These are phyloP conservation scores for Onthophagus taurus DNA, from an alignment of 1,140 invertebrate species.

Conservation along the genomic window DNA sequence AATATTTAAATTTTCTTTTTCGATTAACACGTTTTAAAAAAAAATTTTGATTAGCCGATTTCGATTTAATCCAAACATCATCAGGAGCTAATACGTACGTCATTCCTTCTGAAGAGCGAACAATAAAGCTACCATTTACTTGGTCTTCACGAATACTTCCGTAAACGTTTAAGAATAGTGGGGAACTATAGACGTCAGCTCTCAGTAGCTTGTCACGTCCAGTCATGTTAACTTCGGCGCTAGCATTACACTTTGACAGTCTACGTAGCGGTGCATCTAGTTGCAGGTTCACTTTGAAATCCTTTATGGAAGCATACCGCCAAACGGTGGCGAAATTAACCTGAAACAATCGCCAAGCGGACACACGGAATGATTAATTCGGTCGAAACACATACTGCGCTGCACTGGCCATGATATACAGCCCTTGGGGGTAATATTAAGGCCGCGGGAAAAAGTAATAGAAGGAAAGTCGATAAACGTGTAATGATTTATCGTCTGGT, in stretches of 20 bases:
- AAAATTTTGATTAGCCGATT: too few relatives aligned
- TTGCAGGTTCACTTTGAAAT: conserved; percentile 38
- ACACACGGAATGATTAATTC: too few relatives aligned
- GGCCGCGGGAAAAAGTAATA: too few relatives aligned
- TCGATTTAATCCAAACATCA: too few relatives aligned
- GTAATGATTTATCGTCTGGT: background rate
- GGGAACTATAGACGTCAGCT: conserved; percentile 21
- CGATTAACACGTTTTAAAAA: too few relatives aligned
- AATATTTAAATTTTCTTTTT: too few relatives aligned
- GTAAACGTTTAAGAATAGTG: conserved; percentile 23
- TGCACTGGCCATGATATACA: too few relatives aligned
- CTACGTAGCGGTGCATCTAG: conserved; percentile 45
- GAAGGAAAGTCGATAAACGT: background rate
- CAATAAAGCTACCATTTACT: background rate
- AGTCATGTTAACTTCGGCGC: conserved; percentile 21
- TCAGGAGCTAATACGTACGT: too few relatives aligned
- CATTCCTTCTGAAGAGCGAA: background rate
- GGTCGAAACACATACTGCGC: too few relatives aligned
- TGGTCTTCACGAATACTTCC: conserved; percentile 16
- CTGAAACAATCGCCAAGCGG: too few relatives aligned
- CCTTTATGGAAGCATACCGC: conserved; percentile 39
- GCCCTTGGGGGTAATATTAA: too few relatives aligned
- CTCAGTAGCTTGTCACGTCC: conserved; percentile 14
- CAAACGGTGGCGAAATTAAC: conserved; percentile 43
- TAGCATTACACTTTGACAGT: conserved; percentile 39